Conservation (phyloP, 2,797 vertebrate species). For the Octomys mimax region DNA sequence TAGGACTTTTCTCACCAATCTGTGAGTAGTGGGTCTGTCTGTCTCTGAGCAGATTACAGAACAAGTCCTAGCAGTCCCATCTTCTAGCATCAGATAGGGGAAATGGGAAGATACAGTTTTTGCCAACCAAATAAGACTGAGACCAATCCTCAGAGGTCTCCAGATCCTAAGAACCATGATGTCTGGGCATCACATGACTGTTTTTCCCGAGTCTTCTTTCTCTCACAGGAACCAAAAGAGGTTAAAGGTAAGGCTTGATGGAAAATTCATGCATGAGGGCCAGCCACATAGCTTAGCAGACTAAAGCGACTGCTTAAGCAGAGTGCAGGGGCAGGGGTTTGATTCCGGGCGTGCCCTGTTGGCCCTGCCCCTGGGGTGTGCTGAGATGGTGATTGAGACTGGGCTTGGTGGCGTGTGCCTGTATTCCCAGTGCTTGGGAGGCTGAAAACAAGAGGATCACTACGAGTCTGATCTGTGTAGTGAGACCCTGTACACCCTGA, state of each 20-base stretch:
- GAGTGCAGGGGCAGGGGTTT: too few relatives aligned
- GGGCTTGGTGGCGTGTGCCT: too few relatives aligned
- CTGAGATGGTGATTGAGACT: too few relatives aligned
- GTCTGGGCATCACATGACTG: background rate
- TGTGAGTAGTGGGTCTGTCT: background rate
- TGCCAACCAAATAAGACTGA: background rate
- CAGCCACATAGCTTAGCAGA: too few relatives aligned
- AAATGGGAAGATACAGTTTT: background rate
- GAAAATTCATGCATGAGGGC: background rate
- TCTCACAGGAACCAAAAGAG: background rate
- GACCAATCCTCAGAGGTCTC: background rate
- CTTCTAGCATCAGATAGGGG: background rate
- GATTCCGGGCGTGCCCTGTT: too few relatives aligned
- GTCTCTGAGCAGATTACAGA: background rate
- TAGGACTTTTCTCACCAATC: background rate
- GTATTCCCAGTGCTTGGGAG: too few relatives aligned
- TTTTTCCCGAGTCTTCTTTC: background rate
- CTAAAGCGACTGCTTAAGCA: too few relatives aligned
- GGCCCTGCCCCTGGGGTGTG: too few relatives aligned
- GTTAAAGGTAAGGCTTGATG: slow-evolving; percentile 1
- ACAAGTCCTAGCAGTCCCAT: background rate
- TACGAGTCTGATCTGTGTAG: too few relatives aligned
- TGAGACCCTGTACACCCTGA: too few relatives aligned
- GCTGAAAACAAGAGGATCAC: too few relatives aligned
- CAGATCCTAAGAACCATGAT: background rate